These are phyloP conservation scores for Amphiprion percula DNA, from an alignment of 2,113 vertebrate species.

Conservation along the genomic window DNA sequence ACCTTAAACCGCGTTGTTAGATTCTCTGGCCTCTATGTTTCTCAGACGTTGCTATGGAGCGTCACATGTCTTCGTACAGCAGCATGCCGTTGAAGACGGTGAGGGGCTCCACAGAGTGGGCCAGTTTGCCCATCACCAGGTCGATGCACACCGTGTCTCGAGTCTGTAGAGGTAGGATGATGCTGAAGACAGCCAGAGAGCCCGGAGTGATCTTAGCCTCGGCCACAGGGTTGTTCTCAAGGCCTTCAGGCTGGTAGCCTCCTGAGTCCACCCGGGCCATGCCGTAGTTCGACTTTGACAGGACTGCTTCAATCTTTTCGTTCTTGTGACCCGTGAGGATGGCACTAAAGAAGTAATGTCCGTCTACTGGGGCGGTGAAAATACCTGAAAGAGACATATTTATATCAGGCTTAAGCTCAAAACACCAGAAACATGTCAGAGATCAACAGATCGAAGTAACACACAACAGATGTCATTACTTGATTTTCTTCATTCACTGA, in stretches of 20 bases:
- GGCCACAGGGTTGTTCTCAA: conserved; percentile 93
- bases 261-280: conserved; percentile 93
- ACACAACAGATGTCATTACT: too few relatives aligned
- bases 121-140: conserved; percentile 93
- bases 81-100: conserved; percentile 92
- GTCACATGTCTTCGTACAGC: conserved; percentile 86
- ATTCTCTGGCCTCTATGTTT: conserved; percentile 32
- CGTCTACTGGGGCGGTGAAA: conserved; percentile 90
- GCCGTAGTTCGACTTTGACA: conserved; percentile 92
- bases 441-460: too few relatives aligned
- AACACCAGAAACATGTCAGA: too few relatives aligned
- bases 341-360: conserved; percentile 93
- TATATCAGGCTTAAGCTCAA: too few relatives aligned
- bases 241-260: conserved; percentile 92
- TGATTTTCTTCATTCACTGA: too few relatives aligned
- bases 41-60: neutral
- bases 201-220: conserved; percentile 87
- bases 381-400: conserved; percentile 81
- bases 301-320: conserved; percentile 93
- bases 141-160: conserved; percentile 93
- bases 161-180: conserved; percentile 89
- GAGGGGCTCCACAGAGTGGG: conserved; percentile 92
- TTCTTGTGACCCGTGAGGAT: conserved; percentile 91
- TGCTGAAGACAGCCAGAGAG: conserved; percentile 91
- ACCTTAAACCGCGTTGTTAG: conserved; percentile 20